Conservation (phyloP, 1,140 invertebrate genomes). For the Drosophila jambulina region DNA sequence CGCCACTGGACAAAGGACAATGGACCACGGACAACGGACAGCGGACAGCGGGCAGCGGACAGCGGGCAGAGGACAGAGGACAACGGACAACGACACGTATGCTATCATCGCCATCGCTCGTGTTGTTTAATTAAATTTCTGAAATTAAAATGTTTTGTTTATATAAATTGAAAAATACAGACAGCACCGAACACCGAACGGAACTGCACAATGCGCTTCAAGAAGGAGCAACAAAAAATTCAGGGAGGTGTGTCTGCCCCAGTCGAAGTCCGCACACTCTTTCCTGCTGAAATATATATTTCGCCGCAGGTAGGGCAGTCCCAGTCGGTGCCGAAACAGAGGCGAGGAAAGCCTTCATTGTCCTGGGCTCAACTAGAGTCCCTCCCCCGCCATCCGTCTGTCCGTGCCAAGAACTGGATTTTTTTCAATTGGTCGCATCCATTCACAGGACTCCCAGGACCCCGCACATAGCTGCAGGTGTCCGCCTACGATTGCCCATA, state of each 20-base stretch:
- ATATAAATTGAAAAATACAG: conserved; percentile 84
- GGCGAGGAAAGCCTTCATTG: conserved; percentile 38
- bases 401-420: conserved; percentile 1
- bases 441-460: conserved; percentile 38
- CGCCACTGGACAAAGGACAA: conserved; percentile 13
- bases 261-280: conserved; percentile 9
- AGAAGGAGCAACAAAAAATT: conserved; percentile 25
- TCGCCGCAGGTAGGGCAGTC: no score
- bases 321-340: background rate
- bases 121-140: conserved; percentile 85
- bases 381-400: background rate
- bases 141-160: conserved; percentile 85
- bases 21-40: background rate
- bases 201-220: conserved; percentile 50
- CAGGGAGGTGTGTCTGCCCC: background rate
- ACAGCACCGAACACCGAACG: conserved; percentile 34
- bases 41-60: background rate
- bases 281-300: background rate
- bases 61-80: background rate
- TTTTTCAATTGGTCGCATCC: conserved; percentile 48
- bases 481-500: conserved; percentile 20
- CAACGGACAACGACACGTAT: conserved; percentile 42
- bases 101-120: conserved; percentile 60
- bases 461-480: conserved; percentile 20
- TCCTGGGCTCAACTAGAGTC: conserved; percentile 52